Conservation (phyloP, 2,888 invertebrate species). For the Andrena minutula region DNA sequence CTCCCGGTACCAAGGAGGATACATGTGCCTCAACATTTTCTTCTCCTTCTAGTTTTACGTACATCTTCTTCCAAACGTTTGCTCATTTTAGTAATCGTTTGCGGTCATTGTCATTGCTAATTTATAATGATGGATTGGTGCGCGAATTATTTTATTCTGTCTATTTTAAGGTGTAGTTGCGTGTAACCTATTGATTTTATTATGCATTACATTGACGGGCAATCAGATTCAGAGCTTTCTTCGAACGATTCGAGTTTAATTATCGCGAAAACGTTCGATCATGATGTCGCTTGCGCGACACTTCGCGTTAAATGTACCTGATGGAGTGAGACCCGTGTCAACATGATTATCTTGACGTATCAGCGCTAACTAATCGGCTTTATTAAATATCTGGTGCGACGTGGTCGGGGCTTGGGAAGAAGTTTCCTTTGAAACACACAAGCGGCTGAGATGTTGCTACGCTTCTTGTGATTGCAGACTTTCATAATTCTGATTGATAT, state of each 20-base stretch:
- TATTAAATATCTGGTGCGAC: conserved; percentile 12
- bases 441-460: not conserved
- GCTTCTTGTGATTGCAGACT: not conserved
- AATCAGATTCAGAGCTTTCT: conserved; percentile 11
- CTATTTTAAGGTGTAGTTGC: conserved; percentile 2
- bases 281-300: conserved; percentile 4
- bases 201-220: conserved; percentile 27
- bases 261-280: conserved; percentile 15
- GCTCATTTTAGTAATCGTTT: conserved; percentile 19
- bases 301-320: conserved; percentile 14
- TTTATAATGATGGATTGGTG: conserved; percentile 1
- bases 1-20: not conserved
- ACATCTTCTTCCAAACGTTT: conserved; percentile 12
- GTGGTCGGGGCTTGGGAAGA: not conserved
- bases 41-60: conserved; percentile 16
- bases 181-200: conserved; percentile 35
- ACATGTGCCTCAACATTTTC: conserved; percentile 22
- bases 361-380: conserved; percentile 8
- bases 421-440: not conserved
- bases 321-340: conserved; percentile 9
- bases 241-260: conserved; percentile 31
- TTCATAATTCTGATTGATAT: not conserved
- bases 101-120: not conserved
- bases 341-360: conserved; percentile 28
- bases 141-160: not conserved